Evolutionary conservation across 2,888 invertebrate species (phyloP), one percentile per base, ranked within the genome.

Genomic region (Agapostemon virescens): DNA sequence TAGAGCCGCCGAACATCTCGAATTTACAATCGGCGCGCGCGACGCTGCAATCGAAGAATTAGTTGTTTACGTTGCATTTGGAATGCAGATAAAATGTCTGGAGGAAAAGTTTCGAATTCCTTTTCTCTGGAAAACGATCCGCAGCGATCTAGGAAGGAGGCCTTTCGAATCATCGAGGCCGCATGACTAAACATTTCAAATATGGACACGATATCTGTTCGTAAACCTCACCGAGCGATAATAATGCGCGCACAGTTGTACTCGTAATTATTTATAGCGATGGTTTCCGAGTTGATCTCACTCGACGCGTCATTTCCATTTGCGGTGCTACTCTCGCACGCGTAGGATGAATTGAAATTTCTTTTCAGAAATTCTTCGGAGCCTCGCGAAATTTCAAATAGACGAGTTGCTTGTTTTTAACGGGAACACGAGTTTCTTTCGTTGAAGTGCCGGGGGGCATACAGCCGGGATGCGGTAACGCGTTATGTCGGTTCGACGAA

Each of bases 171-270:
- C 66, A 58, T 71, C 83, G 86, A 86, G 86, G 81, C 73, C 84
- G 86, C 74, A 74, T 86, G 86, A 86, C 87, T 86, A 86, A 86
- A 87, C 87, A 80, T 79, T 77, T 86, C 84, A 76, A 85, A 84
- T 81, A 86, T 83, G 86, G 84, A 84, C 76, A 82, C 76, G 82
- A 86, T 86, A 86, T 86, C 86, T 86, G 76, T 87, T 75, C 79
- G 78, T 76, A 81, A 85, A 84, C 83, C 81, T 77, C 77, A 82
- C 66, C 82, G 76, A 81, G 79, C 76, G 85, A 86, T 86, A 86
- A 86, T 86, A 84, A 86, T 76, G 77, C 74, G 73, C 86, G 79
- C 15, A 70, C 82, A 79, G 83, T 75, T 74, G 77, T 69, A 74
- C 69, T 58, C 52, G 75, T 36, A 79, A 84, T 79, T 86, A 86